Evolutionary conservation across 2,113 vertebrate genomes (phyloP).

Genomic region (Myiozetetes cayanensis): DNA sequence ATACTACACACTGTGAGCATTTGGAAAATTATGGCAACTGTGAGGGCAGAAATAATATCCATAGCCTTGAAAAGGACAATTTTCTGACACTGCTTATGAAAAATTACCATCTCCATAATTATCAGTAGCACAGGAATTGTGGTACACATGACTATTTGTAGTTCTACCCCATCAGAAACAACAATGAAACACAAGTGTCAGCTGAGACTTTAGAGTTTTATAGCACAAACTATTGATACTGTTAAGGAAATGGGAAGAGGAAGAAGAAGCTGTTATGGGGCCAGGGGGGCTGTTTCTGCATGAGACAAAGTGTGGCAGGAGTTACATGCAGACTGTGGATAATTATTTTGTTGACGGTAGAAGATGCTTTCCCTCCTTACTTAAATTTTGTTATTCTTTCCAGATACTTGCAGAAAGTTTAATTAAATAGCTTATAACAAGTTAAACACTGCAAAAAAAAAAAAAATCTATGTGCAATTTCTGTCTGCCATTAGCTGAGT

Average conservation of each 20-base stretch:
- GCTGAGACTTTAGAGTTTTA: not conserved
- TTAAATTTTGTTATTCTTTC: not conserved
- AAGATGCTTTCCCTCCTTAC: not conserved
- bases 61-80: not conserved
- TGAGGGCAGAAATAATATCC: not conserved
- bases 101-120: not conserved
- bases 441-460: not conserved
- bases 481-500: not conserved
- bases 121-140: not conserved
- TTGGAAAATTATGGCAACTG: not conserved
- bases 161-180: not conserved
- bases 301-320: not conserved
- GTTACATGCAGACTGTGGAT: not conserved
- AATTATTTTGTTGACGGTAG: not conserved
- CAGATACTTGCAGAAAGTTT: not conserved
- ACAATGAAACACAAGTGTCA: not conserved
- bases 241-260: not conserved
- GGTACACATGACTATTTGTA: not conserved
- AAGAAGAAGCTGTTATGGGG: not conserved
- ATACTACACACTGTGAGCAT: not conserved
- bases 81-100: not conserved
- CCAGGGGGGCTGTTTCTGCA: not conserved
- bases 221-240: not conserved
- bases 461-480: not conserved
- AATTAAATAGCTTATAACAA: not conserved